phyloP scores from a whole-genome alignment of 2,888 invertebrate genomes.

The Melikaiella ostensackeni region DNA sequence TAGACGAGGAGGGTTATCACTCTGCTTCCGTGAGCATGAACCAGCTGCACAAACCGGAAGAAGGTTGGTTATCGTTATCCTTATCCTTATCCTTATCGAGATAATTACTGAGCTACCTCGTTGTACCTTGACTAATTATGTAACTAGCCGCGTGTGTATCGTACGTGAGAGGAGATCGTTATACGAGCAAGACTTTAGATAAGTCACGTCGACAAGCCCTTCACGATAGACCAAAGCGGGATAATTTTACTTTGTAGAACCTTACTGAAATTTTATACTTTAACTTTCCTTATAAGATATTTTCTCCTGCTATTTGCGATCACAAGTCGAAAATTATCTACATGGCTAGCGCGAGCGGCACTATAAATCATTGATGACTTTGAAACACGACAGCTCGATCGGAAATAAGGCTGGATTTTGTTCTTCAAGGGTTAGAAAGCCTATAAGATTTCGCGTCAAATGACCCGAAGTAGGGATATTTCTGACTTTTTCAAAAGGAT shows the following conservation, averaged over 20 bases:
- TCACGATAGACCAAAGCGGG: conserved; percentile 29
- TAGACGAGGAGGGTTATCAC: conserved; percentile 51
- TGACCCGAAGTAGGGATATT: too few relatives aligned
- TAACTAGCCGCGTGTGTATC: conserved; percentile 43
- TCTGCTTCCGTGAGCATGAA: conserved; percentile 48
- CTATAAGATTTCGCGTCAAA: too few relatives aligned
- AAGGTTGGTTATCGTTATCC: conserved; percentile 52
- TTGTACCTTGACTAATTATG: conserved; percentile 51
- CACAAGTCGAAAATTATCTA: too few relatives aligned
- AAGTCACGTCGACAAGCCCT: conserved; percentile 31
- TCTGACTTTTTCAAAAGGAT: too few relatives aligned
- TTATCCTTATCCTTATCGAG: conserved; percentile 49
- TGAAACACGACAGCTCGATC: too few relatives aligned
- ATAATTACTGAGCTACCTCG: conserved; percentile 49
- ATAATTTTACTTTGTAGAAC: conserved; percentile 17
- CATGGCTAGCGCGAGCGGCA: too few relatives aligned
- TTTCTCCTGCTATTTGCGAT: too few relatives aligned
- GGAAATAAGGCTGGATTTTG: too few relatives aligned
- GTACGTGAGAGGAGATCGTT: conserved; percentile 37
- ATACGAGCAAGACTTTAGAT: conserved; percentile 35
- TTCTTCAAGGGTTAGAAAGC: too few relatives aligned
- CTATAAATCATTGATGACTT: too few relatives aligned
- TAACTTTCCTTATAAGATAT: not conserved
- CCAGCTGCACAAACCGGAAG: conserved; percentile 48
- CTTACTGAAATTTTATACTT: conserved; percentile 7